phyloP scores from a whole-genome alignment of 2,113 vertebrate species.

The Dolichallabes microphthalmus region DNA sequence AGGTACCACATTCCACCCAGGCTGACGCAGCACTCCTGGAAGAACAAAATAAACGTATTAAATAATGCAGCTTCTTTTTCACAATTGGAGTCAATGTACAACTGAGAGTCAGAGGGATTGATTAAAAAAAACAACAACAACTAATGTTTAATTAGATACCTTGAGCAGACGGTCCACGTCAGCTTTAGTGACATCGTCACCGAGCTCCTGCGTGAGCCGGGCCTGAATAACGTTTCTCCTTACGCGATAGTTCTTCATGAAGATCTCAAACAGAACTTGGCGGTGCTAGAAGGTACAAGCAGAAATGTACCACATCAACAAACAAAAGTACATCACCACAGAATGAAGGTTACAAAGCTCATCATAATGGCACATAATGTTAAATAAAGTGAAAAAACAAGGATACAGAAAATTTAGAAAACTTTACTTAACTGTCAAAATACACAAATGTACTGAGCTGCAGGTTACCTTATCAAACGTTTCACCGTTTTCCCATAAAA shows the following conservation, averaged over 20 bases:
- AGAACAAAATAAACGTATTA: slow-evolving; percentile 14
- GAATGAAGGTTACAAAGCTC: not conserved
- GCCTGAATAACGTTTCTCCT: slow-evolving; percentile 83
- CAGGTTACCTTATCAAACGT: slow-evolving; percentile 83
- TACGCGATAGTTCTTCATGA: slow-evolving; percentile 87
- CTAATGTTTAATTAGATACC: slow-evolving; percentile 62
- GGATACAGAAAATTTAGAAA: not conserved
- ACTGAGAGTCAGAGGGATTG: not conserved
- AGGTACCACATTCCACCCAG: slow-evolving; percentile 95
- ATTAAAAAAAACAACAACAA: not conserved
- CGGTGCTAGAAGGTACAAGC: slow-evolving; percentile 76
- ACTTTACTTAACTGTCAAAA: not conserved
- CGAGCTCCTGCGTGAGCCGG: slow-evolving; percentile 83
- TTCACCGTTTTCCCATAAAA: slow-evolving; percentile 91
- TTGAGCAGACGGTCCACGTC: slow-evolving; percentile 90
- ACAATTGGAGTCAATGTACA: not conserved
- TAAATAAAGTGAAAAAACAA: not conserved
- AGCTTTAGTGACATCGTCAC: slow-evolving; percentile 81
- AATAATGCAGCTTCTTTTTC: not conserved
- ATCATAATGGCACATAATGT: not conserved
- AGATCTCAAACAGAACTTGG: slow-evolving; percentile 89
- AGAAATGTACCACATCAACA: not conserved
- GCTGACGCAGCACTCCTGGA: slow-evolving; percentile 93
- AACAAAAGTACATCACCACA: not conserved
- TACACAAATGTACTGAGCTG: not conserved